Evolutionary conservation across 2,888 invertebrate species (phyloP).

Genomic region (Amorpha juglandis): DNA sequence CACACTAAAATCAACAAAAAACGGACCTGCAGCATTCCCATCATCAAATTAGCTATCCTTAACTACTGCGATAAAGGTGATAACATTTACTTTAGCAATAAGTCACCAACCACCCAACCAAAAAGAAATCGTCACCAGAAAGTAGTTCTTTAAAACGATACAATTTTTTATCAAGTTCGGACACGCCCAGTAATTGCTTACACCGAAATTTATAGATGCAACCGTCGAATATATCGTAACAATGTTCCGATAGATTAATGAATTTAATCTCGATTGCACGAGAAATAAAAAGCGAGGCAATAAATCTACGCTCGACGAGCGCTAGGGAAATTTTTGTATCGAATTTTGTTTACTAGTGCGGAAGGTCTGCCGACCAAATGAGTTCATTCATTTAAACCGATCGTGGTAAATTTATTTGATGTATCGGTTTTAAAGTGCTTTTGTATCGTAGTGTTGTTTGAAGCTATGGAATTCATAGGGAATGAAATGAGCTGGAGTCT

Average conservation of each 20-base stretch:
- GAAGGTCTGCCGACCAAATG: slow-evolving; percentile 4
- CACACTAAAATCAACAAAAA: no score
- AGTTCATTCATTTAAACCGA: slow-evolving; percentile 13
- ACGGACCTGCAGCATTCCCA: no score
- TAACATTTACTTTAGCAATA: neutral
- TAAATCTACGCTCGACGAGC: slow-evolving; percentile 14
- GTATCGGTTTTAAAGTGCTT: slow-evolving; percentile 37
- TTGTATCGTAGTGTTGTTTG: neutral
- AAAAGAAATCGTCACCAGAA: neutral
- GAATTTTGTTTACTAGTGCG: slow-evolving; percentile 13
- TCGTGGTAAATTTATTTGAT: slow-evolving; percentile 11
- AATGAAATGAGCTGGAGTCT: neutral
- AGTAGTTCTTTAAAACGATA: slow-evolving; percentile 34
- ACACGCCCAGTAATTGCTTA: slow-evolving; percentile 41
- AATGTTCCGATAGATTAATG: slow-evolving; percentile 42
- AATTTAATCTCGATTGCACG: slow-evolving; percentile 36
- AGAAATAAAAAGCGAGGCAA: slow-evolving; percentile 18
- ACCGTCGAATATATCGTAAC: slow-evolving; percentile 40
- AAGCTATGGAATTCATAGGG: no score
- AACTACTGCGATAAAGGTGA: neutral
- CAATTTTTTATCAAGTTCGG: slow-evolving; percentile 41
- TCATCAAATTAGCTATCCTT: neutral
- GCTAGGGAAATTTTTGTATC: slow-evolving; percentile 14
- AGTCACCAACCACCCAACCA: neutral
- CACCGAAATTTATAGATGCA: slow-evolving; percentile 45